phyloP scores from a whole-genome alignment of 2,113 vertebrate genomes.

The Sorex araneus region DNA sequence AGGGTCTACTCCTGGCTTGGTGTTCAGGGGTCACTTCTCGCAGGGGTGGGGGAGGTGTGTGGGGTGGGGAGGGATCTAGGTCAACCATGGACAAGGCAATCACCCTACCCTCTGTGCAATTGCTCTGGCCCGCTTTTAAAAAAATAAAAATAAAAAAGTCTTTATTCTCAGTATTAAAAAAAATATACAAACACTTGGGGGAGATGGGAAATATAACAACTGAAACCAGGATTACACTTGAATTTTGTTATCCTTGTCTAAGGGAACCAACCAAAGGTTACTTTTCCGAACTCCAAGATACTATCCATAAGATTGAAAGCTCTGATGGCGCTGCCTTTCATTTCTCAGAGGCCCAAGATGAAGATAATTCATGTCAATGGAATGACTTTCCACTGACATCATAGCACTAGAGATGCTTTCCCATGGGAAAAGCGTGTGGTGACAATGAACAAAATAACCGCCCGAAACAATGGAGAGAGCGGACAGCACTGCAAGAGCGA shows the following conservation, averaged over 20 bases:
- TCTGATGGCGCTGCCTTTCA: not conserved
- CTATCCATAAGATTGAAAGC: not conserved
- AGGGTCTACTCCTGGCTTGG: not conserved
- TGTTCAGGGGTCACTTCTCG: too few species aligned
- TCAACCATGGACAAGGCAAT: too few species aligned
- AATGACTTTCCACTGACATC: conserved; percentile 63
- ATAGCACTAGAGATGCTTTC: conserved; percentile 63
- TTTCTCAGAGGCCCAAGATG: conserved; percentile 1
- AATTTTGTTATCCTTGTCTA: not conserved
- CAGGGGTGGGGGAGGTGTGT: too few species aligned
- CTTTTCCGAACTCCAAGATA: conserved; percentile 25
- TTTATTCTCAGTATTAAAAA: too few species aligned
- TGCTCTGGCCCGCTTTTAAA: too few species aligned
- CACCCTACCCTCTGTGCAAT: too few species aligned
- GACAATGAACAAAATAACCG: conserved; percentile 65
- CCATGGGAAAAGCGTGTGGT: conserved; percentile 72
- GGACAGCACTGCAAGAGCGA: conserved; percentile 24
- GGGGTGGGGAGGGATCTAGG: too few species aligned
- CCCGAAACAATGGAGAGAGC: not conserved
- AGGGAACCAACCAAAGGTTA: not conserved
- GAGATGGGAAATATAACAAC: not conserved
- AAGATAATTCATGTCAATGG: conserved; percentile 6
- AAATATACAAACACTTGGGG: not conserved
- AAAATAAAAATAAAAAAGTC: too few species aligned
- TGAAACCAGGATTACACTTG: not conserved